Evolutionary conservation across 2,113 vertebrate genomes (phyloP), one percentile per base, ranked within the genome.

Genomic region (Tetrax tetrax): DNA sequence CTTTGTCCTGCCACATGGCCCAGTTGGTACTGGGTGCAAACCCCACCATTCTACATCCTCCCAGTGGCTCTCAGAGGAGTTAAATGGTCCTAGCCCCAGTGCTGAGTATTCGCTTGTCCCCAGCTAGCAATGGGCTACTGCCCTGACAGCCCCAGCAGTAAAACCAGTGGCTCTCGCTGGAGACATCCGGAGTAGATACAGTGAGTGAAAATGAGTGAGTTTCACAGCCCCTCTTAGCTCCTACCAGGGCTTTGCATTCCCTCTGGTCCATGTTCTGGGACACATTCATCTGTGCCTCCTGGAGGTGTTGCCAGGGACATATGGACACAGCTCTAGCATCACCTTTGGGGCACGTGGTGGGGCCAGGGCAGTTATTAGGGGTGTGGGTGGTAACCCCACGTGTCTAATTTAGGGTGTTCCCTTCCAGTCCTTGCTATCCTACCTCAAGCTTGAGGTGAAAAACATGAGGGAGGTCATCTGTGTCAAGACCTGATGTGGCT

Each of bases 331-430:
- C 11, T 5, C 38, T 54, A 80, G 65, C 45, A 72, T 29, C 22
- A 33, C 35, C 61, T 72, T 65, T 1, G 0, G 50, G 1, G 1
- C 0, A 0, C 0, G 3, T 61, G 25, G 45, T 65, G n/a, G 7
- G 45, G 17, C 19, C 79, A 61, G 37, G 41, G 27, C 38, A 38
- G 38, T 60, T 79, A 28, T n/a, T 68, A 74, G 33, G 43, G 31
- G 24, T 17, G 45, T 38, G 13, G 31, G n/a, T 90, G 33, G 65
- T 48, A 90, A 92, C 8, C 9, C 4, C 54, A 37, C 3, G 0
- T 41, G 24, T n/a, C 59, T 60, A 86, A 2, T 65, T 61, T 28
- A 64, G 66, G 33, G 65, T 77, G 45, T 16, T 83, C 10, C 35
- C 45, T 83, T 64, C 31, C 25, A 45, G 41, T 37, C 31, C 25